Evolutionary conservation across 92 coral and sea anemone genomes (phyloP), one percentile per base, ranked within the genome.

Genomic region (Palythoa caribaeorum): DNA sequence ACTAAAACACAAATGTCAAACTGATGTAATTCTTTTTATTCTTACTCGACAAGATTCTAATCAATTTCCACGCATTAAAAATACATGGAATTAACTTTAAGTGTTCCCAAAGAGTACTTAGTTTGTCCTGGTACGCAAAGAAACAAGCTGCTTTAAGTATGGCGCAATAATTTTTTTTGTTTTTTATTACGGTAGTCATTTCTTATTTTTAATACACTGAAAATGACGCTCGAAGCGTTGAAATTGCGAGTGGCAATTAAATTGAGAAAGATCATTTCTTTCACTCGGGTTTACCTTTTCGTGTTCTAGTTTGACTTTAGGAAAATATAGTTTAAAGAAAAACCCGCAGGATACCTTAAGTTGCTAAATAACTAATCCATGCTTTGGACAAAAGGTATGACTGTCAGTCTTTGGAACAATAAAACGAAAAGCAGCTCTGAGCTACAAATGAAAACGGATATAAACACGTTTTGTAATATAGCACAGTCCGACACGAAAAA

Each of bases 381-480:
- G 55, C 68, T 55, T 8, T 39, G 6, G 55, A 21, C 16, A 76
- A 21, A 4, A 44, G 50, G 2, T 16, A 36, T 68, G 28, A 54
- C 83, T 36, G 37, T 35, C 36, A 53, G 48, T 20, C 16, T 52
- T 37, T 60, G 51, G 36, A 17, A 78, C 68, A 36, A 52, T 35
- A 36, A 54, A 78, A 10, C 44, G 17, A 11, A 54, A 20, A 9
- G 44, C 21, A 57, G 83, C 50, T 54, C 71, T 78, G 1, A 15
- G 36, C 36, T 7, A 81, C 55, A 66, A 65, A 81, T 19, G 62
- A 76, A 76, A 51, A 15, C 2, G 9, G 7, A 76, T 20, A 36
- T 81, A 65, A 65, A 81, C 75, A 81, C 54, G 86, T 63, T 80
- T 65, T 66, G 44, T 70, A 20, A 70, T 6, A 70, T 15, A 10